Percentiles rank a stretch among this genome's conserved stretches.
These are phyloP conservation scores for Drosophila oshimai DNA, from an alignment of 1,140 invertebrate genomes.

Conservation along the genomic window DNA sequence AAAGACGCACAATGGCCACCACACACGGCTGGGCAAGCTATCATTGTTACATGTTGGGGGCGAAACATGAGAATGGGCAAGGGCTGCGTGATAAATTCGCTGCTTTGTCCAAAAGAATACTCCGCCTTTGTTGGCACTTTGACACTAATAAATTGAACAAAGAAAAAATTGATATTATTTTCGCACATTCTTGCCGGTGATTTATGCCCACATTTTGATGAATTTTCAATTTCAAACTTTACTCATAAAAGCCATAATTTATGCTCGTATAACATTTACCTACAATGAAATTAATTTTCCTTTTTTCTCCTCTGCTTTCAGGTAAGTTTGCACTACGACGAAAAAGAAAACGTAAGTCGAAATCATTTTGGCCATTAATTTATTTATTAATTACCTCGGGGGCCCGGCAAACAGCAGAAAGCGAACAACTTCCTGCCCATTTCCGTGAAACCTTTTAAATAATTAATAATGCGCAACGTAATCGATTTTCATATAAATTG, in stretches of 20 bases:
- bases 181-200: constrained; percentile 36
- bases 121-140: constrained; percentile 42
- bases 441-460: constrained; percentile 65
- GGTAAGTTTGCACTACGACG: constrained; percentile 78
- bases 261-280: constrained; percentile 7
- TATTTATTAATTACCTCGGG: constrained; percentile 54
- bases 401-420: not conserved
- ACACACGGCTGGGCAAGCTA: constrained; percentile 39
- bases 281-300: constrained; percentile 18
- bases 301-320: constrained; percentile 45
- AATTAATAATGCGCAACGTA: constrained; percentile 66
- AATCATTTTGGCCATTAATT: constrained; percentile 36
- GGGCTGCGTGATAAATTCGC: constrained; percentile 43
- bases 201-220: constrained; percentile 54
- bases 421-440: constrained; percentile 41
- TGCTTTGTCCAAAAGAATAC: constrained; percentile 14
- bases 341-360: constrained; percentile 79
- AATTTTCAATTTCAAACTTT: constrained; percentile 41
- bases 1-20: constrained; percentile 33
- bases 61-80: not conserved
- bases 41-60: constrained; percentile 48
- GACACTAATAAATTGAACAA: constrained; percentile 66
- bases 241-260: constrained; percentile 10
- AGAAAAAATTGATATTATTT: constrained; percentile 58
- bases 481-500: constrained; percentile 81